Percentiles rank a stretch among this genome's conserved stretches.
These are phyloP conservation scores for Alcedo quadribrachys DNA, from an alignment of 2,797 vertebrate species.

Conservation along the genomic window DNA sequence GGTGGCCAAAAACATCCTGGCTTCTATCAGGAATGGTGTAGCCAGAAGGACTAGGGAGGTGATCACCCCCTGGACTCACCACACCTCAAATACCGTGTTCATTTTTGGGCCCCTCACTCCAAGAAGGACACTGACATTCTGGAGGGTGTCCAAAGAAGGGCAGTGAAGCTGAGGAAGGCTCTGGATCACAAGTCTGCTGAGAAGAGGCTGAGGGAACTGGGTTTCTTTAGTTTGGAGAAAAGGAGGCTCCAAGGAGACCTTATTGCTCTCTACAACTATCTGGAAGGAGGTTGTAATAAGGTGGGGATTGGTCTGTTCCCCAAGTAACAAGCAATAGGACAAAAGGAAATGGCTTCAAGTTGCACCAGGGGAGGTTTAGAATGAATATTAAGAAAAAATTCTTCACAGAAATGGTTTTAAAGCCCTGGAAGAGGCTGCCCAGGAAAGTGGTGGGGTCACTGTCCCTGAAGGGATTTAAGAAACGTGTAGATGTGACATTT, in stretches of 20 bases:
- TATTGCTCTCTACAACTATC: rapidly evolving
- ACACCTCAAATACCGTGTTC: rapidly evolving
- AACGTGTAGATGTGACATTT: rapidly evolving
- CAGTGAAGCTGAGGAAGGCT: rapidly evolving
- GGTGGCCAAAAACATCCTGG: not conserved
- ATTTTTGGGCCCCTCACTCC: not conserved
- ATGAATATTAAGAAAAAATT: too few species aligned
- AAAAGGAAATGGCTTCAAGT: not conserved
- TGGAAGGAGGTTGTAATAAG: not conserved
- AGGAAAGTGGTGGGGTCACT: not conserved
- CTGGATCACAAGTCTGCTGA: rapidly evolving
- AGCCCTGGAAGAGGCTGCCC: not conserved
- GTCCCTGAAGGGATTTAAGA: not conserved
- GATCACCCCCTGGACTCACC: rapidly evolving
- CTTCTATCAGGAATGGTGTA: not conserved
- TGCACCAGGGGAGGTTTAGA: not conserved
- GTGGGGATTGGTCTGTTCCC: rapidly evolving
- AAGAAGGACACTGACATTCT: too few species aligned
- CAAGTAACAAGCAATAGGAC: not conserved
- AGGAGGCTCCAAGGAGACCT: not conserved
- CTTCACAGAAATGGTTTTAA: not conserved
- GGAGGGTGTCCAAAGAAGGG: not conserved
- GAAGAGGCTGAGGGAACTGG: not conserved
- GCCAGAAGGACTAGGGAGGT: not conserved
- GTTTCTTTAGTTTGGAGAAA: not conserved